Conservation (phyloP, 2,797 vertebrate species). For the Momotus momota region DNA sequence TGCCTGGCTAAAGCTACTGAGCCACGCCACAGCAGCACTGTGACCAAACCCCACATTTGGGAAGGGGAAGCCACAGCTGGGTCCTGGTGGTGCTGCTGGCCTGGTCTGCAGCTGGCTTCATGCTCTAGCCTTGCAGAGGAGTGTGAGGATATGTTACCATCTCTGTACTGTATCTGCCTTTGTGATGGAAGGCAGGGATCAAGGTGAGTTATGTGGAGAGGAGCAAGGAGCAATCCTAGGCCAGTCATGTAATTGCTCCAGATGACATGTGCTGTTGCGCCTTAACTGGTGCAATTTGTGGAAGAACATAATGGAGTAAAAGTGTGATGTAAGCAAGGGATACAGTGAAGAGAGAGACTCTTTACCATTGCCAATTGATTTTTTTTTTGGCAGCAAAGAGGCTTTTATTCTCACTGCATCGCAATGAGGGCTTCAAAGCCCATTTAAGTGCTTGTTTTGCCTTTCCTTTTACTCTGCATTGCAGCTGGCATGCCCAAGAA, state of each 20-base stretch:
- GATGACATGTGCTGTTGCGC: rapidly evolving
- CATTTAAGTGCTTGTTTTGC: constrained; percentile 38
- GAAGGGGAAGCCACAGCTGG: not conserved
- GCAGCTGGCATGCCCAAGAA: constrained; percentile 46
- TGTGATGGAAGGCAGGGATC: rapidly evolving
- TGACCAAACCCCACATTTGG: not conserved
- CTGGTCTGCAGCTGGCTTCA: rapidly evolving
- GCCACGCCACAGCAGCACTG: not conserved
- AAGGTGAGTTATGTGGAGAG: rapidly evolving
- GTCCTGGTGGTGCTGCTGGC: rapidly evolving
- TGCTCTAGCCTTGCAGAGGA: rapidly evolving
- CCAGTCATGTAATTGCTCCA: not conserved
- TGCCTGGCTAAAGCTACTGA: rapidly evolving
- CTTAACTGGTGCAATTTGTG: not conserved
- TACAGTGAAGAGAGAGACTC: not conserved
- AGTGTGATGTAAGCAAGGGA: not conserved
- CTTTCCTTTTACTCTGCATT: constrained; percentile 50
- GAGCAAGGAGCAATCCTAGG: not conserved
- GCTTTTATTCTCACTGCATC: constrained; percentile 32
- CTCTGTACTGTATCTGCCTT: rapidly evolving
- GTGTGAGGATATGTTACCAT: not conserved
- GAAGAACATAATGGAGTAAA: not conserved
- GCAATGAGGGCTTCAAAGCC: constrained; percentile 29
- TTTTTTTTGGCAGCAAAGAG: constrained; percentile 12
- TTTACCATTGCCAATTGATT: not conserved